Conservation (phyloP, 2,888 invertebrate genomes). For the Drosophila anceps region DNA sequence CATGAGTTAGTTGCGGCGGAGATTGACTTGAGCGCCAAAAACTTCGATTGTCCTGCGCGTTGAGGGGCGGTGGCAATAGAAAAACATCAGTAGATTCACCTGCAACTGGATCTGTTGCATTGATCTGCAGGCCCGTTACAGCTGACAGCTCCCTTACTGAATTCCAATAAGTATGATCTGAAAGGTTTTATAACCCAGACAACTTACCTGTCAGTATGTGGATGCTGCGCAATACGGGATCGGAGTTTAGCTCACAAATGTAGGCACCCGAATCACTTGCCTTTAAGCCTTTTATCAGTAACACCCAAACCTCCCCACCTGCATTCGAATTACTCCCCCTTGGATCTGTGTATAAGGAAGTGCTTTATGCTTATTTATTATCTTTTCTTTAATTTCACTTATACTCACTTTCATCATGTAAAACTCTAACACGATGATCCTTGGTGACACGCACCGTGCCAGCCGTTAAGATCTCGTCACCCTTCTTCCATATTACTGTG, state of each 20-base stretch:
- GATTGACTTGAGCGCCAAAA: slow-evolving; percentile 77
- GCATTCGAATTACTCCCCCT: slow-evolving; percentile 72
- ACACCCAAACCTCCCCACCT: slow-evolving; percentile 94
- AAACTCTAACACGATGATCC: slow-evolving; percentile 90
- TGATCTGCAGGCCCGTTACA: slow-evolving; percentile 41
- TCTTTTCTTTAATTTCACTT: too few relatives aligned
- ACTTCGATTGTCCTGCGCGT: slow-evolving; percentile 82
- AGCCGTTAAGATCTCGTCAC: slow-evolving; percentile 90
- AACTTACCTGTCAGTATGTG: slow-evolving; percentile 90
- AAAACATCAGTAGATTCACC: slow-evolving; percentile 80
- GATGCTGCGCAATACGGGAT: slow-evolving; percentile 91
- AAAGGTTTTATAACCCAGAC: background rate
- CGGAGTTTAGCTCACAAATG: slow-evolving; percentile 93
- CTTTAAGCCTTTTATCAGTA: slow-evolving; percentile 90
- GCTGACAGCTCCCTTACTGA: slow-evolving; percentile 72
- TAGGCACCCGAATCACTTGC: slow-evolving; percentile 92
- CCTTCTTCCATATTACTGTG: slow-evolving; percentile 92
- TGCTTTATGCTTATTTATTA: background rate
- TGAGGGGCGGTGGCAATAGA: slow-evolving; percentile 79
- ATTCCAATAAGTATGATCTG: background rate
- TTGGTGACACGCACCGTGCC: slow-evolving; percentile 91
- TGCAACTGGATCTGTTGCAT: slow-evolving; percentile 43
- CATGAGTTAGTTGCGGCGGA: slow-evolving; percentile 87
- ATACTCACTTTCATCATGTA: slow-evolving; percentile 91
- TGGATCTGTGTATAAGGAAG: slow-evolving; percentile 68